Evolutionary conservation across 2,888 invertebrate genomes (phyloP).

Genomic region (Xanthia icteritia): DNA sequence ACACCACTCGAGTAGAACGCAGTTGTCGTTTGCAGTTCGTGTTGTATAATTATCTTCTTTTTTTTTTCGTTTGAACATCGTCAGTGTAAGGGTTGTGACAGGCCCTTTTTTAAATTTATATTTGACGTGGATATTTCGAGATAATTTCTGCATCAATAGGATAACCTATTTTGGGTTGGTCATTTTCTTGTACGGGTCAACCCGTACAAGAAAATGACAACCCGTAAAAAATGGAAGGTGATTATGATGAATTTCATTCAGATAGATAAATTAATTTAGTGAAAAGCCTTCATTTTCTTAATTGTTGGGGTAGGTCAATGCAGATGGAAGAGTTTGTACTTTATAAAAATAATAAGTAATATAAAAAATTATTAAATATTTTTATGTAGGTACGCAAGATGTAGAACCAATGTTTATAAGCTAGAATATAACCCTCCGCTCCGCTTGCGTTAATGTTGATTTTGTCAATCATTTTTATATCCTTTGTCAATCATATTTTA

Average conservation of each 20-base stretch:
- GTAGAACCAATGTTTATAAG: not conserved
- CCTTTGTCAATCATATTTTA: no score
- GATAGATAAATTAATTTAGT: not conserved
- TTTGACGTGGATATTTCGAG: not conserved
- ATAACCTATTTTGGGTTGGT: not conserved
- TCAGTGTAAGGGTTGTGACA: conserved; percentile 17
- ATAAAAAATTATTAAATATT: not conserved
- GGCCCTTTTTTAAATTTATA: conserved; percentile 7
- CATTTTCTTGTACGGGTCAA: not conserved
- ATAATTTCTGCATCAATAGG: conserved; percentile 11
- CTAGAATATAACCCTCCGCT: not conserved
- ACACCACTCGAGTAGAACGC: conserved; percentile 63
- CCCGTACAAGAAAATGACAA: no score
- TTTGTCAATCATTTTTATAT: no score
- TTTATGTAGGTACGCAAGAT: not conserved
- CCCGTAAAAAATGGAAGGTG: not conserved
- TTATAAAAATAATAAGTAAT: not conserved
- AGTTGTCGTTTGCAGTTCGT: conserved; percentile 53
- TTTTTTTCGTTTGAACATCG: conserved; percentile 44
- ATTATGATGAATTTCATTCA: not conserved
- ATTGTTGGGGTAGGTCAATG: not conserved
- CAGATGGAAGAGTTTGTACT: not conserved
- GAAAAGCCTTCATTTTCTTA: not conserved
- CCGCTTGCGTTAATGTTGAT: no score
- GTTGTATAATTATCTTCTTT: conserved; percentile 63